phyloP scores from a whole-genome alignment of 2,113 vertebrate genomes.

The Dipodomys merriami region DNA sequence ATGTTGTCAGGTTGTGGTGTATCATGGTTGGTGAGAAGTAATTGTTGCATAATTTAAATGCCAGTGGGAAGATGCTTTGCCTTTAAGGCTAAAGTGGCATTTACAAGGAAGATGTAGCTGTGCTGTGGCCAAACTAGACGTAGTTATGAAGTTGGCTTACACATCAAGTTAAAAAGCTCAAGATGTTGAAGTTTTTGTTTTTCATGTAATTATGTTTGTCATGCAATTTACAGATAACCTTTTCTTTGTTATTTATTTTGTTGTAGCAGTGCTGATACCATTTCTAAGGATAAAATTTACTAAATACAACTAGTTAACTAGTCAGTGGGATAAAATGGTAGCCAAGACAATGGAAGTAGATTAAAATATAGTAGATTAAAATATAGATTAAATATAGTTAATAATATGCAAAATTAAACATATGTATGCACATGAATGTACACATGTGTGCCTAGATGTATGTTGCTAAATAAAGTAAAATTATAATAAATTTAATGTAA shows the following conservation, averaged over 20 bases:
- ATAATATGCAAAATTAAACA: neutral
- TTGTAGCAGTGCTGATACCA: neutral
- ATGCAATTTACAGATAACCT: neutral
- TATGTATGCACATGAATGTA: neutral
- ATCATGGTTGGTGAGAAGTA: constrained; percentile 60
- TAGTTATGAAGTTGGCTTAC: neutral
- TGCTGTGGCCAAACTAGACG: neutral
- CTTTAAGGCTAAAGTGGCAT: neutral
- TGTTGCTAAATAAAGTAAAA: neutral
- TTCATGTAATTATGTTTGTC: neutral
- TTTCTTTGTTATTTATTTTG: neutral
- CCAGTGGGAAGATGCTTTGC: neutral
- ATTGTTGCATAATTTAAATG: constrained; percentile 53
- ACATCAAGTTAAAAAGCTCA: neutral
- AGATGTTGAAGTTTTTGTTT: neutral
- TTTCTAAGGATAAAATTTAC: neutral
- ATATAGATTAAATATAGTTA: neutral
- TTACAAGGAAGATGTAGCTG: neutral
- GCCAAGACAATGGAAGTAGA: neutral
- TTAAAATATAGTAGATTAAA: neutral
- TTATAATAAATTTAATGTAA: neutral
- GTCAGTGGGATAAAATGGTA: neutral
- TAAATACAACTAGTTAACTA: neutral
- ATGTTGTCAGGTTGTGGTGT: constrained; percentile 30
- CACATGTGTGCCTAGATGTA: neutral